Percentiles rank a stretch among this genome's conserved stretches.
Evolutionary conservation across 2,888 invertebrate genomes (phyloP).

Genomic region (Alitta virens): DNA sequence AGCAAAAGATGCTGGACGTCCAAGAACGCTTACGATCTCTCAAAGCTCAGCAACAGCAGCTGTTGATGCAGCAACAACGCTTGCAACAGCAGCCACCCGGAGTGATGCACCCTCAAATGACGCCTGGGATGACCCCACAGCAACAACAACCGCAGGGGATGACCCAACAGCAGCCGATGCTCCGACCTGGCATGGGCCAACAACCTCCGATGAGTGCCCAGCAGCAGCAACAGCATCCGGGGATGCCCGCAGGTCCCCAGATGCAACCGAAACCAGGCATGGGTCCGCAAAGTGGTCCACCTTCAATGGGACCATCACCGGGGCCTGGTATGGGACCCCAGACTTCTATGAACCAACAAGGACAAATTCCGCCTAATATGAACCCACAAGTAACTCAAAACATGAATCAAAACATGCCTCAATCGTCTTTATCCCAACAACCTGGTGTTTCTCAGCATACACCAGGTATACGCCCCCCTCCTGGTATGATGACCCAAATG

Average conservation of each 20-base stretch:
- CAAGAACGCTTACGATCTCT: slow-evolving; percentile 46
- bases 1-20: slow-evolving; percentile 48
- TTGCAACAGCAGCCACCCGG: slow-evolving; percentile 23
- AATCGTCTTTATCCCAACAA: not conserved
- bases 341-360: too few species aligned
- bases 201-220: too few species aligned
- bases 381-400: too few species aligned
- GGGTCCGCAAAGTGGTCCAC: not conserved
- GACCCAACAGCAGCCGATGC: not conserved
- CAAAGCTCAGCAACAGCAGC: slow-evolving; percentile 42
- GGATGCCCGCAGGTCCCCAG: not conserved
- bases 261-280: not conserved
- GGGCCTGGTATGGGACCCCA: too few species aligned
- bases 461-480: not conserved
- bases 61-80: slow-evolving; percentile 34
- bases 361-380: too few species aligned
- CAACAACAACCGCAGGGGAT: not conserved
- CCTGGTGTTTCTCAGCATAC: not conserved
- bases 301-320: not conserved
- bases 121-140: not conserved
- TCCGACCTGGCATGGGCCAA: too few species aligned
- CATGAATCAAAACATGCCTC: too few species aligned
- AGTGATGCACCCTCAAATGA: not conserved
- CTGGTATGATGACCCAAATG: slow-evolving; percentile 5
- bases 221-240: not conserved